Base-by-base conservation (phyloP, 2,797 vertebrate genomes). In the Urocyon cinereoargenteus region DNA sequence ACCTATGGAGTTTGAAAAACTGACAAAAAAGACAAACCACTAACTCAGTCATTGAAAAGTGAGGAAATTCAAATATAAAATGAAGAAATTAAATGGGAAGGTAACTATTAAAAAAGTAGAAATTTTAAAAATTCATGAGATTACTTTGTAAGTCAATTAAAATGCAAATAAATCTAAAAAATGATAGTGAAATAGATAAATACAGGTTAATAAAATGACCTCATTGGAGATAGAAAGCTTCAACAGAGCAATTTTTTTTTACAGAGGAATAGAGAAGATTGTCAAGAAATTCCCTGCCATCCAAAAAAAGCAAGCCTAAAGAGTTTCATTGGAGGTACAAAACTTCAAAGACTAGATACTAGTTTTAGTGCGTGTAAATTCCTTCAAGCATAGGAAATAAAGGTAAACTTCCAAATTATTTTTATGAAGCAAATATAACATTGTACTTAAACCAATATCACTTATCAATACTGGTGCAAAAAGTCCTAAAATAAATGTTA, bases 341-440 rank as follows among this genome's bases (percentile, higher is more conserved):
- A 55, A 9, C 45, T 91, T 49, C 49, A 68, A 64, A 83, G 22
- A 75, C n/a, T 18, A 82, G 72, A 16, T 28, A 45, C 40, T 45
- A 62, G 31, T 86, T 92, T 95, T 45, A 85, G 83, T 34, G 61
- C 18, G 79, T 22, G 79, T 49, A 36, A 94, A 84, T 90, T 91
- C 53, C 31, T 91, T 81, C n/a, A 73, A 36, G 24, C 13, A 75
- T 26, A 13, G 86, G 91, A 91, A 89, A 93, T 90, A 84, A 96
- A 97, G 6, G 77, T 34, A 53, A 73, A 87, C 22, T 87, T 93
- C 28, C 70, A 81, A 92, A 78, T 85, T 82, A 66, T 87, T 85
- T 97, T 94, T 88, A 73, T 78, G 89, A 94, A 97, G 79, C 8
- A 97, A 89, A 90, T 49, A 51, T 31, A 85, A 73, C 53, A 86